Evolutionary conservation across 2,113 vertebrate genomes (phyloP), one percentile per base, ranked within the genome.

Genomic region (Psilopsiagon aurifrons): DNA sequence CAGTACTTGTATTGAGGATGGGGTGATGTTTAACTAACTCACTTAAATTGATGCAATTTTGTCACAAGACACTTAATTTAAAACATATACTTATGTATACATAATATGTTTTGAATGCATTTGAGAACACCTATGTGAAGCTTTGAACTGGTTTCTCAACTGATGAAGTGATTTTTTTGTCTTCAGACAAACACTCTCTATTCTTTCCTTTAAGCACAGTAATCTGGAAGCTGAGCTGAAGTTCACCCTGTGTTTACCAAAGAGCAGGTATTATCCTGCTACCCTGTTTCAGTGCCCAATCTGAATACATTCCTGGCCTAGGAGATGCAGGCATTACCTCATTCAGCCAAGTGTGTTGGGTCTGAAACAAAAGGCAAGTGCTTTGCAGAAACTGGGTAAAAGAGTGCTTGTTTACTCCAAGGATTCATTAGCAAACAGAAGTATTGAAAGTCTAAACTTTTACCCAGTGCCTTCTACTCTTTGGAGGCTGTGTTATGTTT

Each of bases 311-410:
- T 95, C 90, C 90, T 62, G 57, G 77, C 66, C 86, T 84, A n/a
- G 60, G 80, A 94, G 86, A 91, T 54, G 10, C 5, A 88, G 57
- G 88, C 94, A 83, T 92, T 94, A 82, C 94, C 60, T 95, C 95
- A 76, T 75, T 83, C 86, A 92, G 39, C 28, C 2, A 3, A 51
- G n/a, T 74, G 55, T 86, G 24, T 35, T 43, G 51, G 7, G 11
- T 69, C 52, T 86, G 76, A 90, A 93, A 96, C 86, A 90, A 96
- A 95, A 94, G 66, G 39, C 75, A 76, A 88, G 69, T 52, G 31
- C 76, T 92, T 74, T 94, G 60, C 47, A 90, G 75, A 95, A 91
- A 59, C 59, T 88, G 85, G 39, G 52, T 73, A 59, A 84, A 74
- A 92, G 67, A 88, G 37, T 78, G 37, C 62, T 90, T 94, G 39